Base-by-base conservation (phyloP, 2,113 vertebrate genomes). In the Etia nguti region DNA sequence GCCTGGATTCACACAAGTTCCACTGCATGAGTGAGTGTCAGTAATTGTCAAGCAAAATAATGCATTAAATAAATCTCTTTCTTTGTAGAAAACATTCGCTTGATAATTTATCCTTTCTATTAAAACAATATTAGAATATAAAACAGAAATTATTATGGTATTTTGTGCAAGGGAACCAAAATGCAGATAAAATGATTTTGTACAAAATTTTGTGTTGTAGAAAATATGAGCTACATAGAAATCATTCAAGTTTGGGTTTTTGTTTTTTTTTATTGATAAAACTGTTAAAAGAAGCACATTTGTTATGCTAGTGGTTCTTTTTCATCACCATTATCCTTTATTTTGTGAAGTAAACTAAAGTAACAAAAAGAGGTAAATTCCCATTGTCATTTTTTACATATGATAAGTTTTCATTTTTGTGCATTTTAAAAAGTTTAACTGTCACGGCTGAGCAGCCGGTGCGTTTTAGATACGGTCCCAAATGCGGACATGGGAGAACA, bases 1-100 rank as follows among this genome's bases (percentile, higher is more conserved):
- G 6, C 0, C 0, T 0, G 95, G 94, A 80, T 98, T 98, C 68
- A 9, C 0, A 0, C 0, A 0, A 0, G 4, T 90, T 31, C 0
- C 0, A 1, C 9, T 60, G 20, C 88, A 92, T 57, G 8, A 85
- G 90, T 96, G 82, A 92, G 94, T 91, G 16, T 15, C 10, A 56
- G 75, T 38, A 70, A 29, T 48, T 20, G 4, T 34, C 8, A 13
- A 24, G 34, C 6, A 36, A 80, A 16, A 6, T 81, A 24, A 0
- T 59, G 36, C 1, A 24, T 22, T 68, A 43, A 73, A 73, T 16
- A 73, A 24, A 22, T 16, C 13, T 18, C 7, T 46, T 70, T 2
- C 0, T 60, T 34, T 60, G 29, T 60, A 60, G 57, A 60, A 31
- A 31, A 10, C 10, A 60, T 0, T 4, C 31, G 26, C 57, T 3